Conservation (phyloP, 2,113 vertebrate species). For the Coreoperca whiteheadi region DNA sequence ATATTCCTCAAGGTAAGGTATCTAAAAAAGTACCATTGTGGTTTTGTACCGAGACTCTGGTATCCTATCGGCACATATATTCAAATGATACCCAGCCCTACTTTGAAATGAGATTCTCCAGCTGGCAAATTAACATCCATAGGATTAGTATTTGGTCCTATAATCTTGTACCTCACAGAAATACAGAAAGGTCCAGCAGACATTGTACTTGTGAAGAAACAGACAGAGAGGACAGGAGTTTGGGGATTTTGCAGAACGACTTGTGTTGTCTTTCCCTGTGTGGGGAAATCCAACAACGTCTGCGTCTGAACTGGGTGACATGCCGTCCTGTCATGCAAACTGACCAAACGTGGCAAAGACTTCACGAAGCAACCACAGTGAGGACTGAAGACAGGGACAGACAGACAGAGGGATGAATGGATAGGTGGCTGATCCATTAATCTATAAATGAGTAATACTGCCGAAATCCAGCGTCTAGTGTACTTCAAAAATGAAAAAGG, state of each 20-base stretch:
- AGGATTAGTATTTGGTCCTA: slow-evolving; percentile 45
- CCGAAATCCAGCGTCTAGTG: no score
- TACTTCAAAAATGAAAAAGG: no score
- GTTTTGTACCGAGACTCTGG: no score
- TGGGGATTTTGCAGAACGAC: slow-evolving; percentile 46
- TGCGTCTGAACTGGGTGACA: slow-evolving; percentile 57
- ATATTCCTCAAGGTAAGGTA: not conserved
- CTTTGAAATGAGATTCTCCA: not conserved
- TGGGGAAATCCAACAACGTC: slow-evolving; percentile 56
- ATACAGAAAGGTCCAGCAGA: slow-evolving; percentile 48
- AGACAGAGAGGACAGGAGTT: slow-evolving; percentile 26
- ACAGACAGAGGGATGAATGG: not conserved
- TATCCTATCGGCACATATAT: not conserved
- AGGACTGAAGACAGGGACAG: slow-evolving; percentile 11
- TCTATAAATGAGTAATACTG: no score
- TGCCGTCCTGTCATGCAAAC: slow-evolving; percentile 77
- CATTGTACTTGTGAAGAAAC: not conserved
- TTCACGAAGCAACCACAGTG: slow-evolving; percentile 31
- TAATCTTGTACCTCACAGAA: slow-evolving; percentile 52
- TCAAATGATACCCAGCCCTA: not conserved
- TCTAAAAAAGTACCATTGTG: not conserved
- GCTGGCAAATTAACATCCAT: not conserved
- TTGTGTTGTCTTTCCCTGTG: slow-evolving; percentile 64
- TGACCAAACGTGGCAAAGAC: slow-evolving; percentile 37
- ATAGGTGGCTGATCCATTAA: not conserved